Conservation (phyloP, 2,797 vertebrate species). For the Malurus leucopterus region DNA sequence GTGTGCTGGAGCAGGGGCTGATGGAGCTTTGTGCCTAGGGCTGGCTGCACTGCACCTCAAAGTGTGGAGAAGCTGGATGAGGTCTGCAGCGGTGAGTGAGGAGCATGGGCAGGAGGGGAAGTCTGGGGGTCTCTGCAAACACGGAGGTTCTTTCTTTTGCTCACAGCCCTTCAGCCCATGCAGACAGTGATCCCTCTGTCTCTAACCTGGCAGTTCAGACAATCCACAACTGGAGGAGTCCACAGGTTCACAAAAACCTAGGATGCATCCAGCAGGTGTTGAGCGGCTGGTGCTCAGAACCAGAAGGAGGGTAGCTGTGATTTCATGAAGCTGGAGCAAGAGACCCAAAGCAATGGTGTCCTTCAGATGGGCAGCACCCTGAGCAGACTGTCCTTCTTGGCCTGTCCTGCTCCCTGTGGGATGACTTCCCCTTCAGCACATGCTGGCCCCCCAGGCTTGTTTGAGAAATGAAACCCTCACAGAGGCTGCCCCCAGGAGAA, state of each 20-base stretch:
- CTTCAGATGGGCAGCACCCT: background rate
- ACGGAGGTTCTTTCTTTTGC: background rate
- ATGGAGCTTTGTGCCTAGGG: background rate
- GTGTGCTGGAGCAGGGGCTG: background rate
- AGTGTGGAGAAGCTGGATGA: background rate
- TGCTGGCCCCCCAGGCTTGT: background rate
- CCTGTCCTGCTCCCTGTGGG: background rate
- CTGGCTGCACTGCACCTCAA: background rate
- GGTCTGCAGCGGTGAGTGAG: background rate
- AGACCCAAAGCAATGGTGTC: background rate
- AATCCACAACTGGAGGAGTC: background rate
- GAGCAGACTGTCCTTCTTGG: background rate
- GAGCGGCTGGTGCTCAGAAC: background rate
- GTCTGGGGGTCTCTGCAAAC: background rate
- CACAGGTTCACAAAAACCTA: fast-evolving
- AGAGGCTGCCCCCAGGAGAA: background rate
- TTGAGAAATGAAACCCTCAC: background rate
- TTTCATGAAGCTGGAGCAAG: background rate
- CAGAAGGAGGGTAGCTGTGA: background rate
- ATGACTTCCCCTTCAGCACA: background rate
- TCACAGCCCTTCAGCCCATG: background rate
- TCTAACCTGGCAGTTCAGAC: background rate
- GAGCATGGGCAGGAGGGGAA: fast-evolving
- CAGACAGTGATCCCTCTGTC: background rate
- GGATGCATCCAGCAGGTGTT: background rate